phyloP scores from a whole-genome alignment of 1,140 invertebrate genomes.

The Conus ventricosus region DNA sequence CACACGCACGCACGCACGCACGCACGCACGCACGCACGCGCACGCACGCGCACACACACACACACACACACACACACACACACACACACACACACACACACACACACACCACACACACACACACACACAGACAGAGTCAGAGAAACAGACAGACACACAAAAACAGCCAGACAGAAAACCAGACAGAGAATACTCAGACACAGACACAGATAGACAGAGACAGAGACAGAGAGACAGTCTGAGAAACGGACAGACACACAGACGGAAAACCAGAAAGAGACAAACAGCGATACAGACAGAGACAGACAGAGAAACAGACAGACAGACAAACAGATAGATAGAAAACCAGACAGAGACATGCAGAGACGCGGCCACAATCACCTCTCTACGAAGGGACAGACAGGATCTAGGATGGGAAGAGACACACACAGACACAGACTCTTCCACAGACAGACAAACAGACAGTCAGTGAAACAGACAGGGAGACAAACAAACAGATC shows the following conservation, averaged over 20 bases:
- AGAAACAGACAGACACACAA: too few species aligned
- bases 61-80: not conserved
- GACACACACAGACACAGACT: not conserved
- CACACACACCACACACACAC: too few species aligned
- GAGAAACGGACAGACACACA: too few species aligned
- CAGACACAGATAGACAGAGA: too few species aligned
- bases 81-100: not conserved
- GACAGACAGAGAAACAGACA: not conserved
- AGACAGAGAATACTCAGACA: too few species aligned
- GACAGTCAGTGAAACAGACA: not conserved
- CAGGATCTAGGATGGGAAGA: too few species aligned
- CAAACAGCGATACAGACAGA: not conserved
- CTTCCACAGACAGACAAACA: not conserved
- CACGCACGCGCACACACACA: not conserved
- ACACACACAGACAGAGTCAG: too few species aligned
- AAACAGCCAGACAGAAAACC: too few species aligned
- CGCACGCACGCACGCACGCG: not conserved
- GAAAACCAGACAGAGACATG: not conserved
- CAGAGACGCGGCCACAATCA: too few species aligned
- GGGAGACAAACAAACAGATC: too few species aligned
- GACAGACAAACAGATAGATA: not conserved
- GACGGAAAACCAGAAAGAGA: not conserved
- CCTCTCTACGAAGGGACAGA: too few species aligned
- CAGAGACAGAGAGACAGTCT: too few species aligned
- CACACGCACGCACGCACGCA: not conserved